Conservation (phyloP, 92 coral and sea anemone species). For the Blastomussa wellsi region DNA sequence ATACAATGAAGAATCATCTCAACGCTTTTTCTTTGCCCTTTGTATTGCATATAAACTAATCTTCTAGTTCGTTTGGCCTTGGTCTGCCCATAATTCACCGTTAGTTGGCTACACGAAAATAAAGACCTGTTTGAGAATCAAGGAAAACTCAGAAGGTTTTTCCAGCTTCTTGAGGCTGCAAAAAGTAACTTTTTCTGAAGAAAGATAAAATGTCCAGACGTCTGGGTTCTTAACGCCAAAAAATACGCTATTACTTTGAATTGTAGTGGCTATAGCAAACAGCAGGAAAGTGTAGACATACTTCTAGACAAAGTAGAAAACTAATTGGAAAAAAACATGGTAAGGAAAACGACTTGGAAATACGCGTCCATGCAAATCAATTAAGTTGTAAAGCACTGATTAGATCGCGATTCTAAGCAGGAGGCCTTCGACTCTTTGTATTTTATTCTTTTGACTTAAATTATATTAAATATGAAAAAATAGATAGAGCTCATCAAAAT, state of each 20-base stretch:
- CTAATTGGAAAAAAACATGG: background rate
- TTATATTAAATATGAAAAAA: background rate
- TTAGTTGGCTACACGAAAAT: background rate
- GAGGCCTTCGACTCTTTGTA: background rate
- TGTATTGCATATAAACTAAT: no score
- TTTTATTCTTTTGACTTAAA: background rate
- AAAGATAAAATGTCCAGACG: background rate
- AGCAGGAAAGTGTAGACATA: constrained; percentile 16
- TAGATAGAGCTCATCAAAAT: background rate
- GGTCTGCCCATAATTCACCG: background rate
- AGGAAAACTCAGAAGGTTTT: background rate
- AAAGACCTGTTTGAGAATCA: background rate
- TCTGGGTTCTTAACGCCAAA: no score
- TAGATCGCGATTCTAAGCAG: background rate
- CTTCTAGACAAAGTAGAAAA: background rate
- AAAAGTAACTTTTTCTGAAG: background rate
- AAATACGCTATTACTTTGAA: background rate
- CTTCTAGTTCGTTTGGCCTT: no score
- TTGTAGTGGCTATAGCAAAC: background rate
- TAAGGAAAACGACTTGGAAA: background rate
- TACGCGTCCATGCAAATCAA: background rate
- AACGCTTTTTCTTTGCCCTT: background rate
- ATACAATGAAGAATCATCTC: background rate
- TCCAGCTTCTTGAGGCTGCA: background rate
- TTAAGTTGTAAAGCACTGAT: background rate